phyloP scores from a whole-genome alignment of 2,888 invertebrate genomes.

The Petrolisthes manimaculis region DNA sequence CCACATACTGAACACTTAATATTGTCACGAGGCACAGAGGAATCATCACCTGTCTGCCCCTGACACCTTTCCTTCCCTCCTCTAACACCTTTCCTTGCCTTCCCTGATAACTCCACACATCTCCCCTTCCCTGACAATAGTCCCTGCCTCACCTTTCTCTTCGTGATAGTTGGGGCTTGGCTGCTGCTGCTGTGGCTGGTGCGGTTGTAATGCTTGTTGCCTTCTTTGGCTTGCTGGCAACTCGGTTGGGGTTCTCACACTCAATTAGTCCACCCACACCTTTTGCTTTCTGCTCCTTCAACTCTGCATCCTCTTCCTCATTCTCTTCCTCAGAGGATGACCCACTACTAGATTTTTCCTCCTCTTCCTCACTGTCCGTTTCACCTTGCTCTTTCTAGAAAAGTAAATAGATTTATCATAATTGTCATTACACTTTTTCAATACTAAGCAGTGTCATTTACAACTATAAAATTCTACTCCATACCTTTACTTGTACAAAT shows the following conservation, averaged over 20 bases:
- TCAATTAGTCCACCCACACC: conserved; percentile 46
- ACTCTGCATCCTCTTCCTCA: conserved; percentile 30
- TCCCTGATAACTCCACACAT: no score
- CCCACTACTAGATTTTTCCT: conserved; percentile 6
- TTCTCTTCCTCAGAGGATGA: conserved; percentile 24
- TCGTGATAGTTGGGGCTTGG: conserved; percentile 45
- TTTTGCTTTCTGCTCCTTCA: conserved; percentile 39
- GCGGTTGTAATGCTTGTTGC: neutral
- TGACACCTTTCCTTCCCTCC: no score
- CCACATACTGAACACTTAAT: no score
- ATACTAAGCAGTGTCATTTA: neutral
- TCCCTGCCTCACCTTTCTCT: conserved; percentile 38
- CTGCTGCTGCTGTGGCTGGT: neutral
- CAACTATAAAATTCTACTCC: neutral
- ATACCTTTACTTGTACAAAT: no score
- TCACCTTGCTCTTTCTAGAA: conserved; percentile 45
- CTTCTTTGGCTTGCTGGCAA: conserved; percentile 41
- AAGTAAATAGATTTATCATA: neutral
- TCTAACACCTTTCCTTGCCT: no score
- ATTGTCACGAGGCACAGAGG: no score
- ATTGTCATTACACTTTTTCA: neutral
- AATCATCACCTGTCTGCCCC: no score
- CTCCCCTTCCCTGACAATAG: neutral
- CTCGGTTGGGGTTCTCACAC: conserved; percentile 50
- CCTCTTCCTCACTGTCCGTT: conserved; percentile 39